Evolutionary conservation across 2,888 invertebrate genomes (phyloP).

Genomic region (Cryptocephalus moraei): DNA sequence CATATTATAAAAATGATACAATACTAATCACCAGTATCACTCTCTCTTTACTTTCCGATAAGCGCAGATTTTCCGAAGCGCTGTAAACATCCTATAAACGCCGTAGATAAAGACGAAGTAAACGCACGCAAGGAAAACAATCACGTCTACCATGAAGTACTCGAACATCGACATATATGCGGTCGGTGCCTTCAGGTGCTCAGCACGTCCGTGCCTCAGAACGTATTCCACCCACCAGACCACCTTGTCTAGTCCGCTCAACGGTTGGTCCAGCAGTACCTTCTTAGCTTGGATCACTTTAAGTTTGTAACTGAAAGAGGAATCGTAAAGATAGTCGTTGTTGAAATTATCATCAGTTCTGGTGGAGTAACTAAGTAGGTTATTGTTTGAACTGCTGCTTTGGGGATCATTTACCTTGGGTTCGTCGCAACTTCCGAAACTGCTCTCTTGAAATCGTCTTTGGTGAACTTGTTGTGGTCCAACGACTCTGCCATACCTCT

Average conservation of each 20-base stretch:
- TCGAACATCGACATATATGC: conserved; percentile 36
- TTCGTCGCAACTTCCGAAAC: conserved; percentile 23
- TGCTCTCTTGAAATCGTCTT: conserved; percentile 17
- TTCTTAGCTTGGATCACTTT: conserved; percentile 12
- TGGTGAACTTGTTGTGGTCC: conserved; percentile 19
- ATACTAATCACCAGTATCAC: no score
- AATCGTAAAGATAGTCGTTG: no score
- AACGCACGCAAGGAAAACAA: conserved; percentile 4
- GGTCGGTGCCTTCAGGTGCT: conserved; percentile 37
- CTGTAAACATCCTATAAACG: no score
- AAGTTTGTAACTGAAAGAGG: conserved; percentile 14
- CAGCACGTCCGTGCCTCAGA: conserved; percentile 27
- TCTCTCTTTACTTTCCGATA: no score
- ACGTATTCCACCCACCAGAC: conserved; percentile 4
- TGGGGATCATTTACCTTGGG: conserved; percentile 19
- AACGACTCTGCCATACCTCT: conserved; percentile 18
- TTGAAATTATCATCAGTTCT: no score
- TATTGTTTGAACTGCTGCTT: no score
- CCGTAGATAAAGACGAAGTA: no score
- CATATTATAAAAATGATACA: no score
- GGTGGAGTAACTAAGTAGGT: no score
- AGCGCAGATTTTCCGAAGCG: no score
- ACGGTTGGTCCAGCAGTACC: conserved; percentile 2
- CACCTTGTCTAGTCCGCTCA: conserved; percentile 1
- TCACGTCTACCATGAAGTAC: conserved; percentile 38